Evolutionary conservation across 2,797 vertebrate genomes (phyloP).

Genomic region (Anguilla anguilla): DNA sequence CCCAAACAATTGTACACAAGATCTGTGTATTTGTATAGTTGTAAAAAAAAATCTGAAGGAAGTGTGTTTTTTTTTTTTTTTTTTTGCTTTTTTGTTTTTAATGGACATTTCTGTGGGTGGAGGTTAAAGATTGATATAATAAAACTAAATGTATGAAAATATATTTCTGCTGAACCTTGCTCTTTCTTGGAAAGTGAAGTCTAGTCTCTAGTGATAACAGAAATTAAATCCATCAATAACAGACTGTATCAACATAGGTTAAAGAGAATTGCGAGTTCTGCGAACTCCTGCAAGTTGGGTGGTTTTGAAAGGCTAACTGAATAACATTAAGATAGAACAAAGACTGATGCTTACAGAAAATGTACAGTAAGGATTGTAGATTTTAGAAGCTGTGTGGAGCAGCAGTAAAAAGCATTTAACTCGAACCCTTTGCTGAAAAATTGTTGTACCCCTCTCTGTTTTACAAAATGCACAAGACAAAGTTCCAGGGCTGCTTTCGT

Average conservation of each 20-base stretch:
- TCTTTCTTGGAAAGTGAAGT: not conserved
- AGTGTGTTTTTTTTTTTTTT: conserved; percentile 77
- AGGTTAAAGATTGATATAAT: conserved; percentile 71
- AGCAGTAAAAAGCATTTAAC: too few species aligned
- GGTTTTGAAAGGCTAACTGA: too few species aligned
- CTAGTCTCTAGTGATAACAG: not conserved
- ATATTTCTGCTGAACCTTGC: conserved; percentile 3
- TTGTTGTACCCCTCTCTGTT: not conserved
- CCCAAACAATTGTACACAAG: conserved; percentile 78
- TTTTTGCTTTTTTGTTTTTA: conserved; percentile 82
- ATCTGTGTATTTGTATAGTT: conserved; percentile 93
- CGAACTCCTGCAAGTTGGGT: too few species aligned
- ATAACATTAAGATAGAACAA: too few species aligned
- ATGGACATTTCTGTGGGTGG: conserved; percentile 83
- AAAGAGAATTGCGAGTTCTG: not conserved
- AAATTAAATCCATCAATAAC: not conserved
- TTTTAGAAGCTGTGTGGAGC: not conserved
- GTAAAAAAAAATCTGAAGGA: conserved; percentile 80
- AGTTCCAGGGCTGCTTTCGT: not conserved
- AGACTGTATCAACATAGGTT: not conserved
- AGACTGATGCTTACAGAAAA: too few species aligned
- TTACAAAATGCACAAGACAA: not conserved
- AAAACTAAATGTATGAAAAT: conserved; percentile 68
- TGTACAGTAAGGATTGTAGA: too few species aligned
- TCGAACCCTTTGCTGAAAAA: not conserved